Base-by-base conservation (phyloP, 1,140 invertebrate species). In the Drosophila prosaltans region DNA sequence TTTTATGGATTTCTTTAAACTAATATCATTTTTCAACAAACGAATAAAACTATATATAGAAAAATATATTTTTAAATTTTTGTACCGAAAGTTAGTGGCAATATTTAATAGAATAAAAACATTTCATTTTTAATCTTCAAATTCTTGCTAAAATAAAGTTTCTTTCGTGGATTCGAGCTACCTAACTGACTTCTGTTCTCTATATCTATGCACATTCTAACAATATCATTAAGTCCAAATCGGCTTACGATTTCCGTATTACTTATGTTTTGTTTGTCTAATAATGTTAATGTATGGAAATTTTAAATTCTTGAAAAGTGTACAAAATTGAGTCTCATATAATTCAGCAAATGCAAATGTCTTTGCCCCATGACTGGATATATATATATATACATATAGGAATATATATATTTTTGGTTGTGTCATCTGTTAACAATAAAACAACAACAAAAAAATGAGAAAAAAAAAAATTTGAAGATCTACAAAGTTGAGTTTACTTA, bases 361-460 rank as follows among this genome's bases (percentile, higher is more conserved):
- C 45, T 51, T 51, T 51, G 45, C 45, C 45, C 45, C 45, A 10
- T 26, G 45, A 51, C 45, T 51, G 45, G 45, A 51, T 51, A 51
- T 45, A 45, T 45, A 16, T 45, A 21, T 6, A 45, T 24, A 24
- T 6, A 45, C 9, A 48, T 48, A 16, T 48, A 48, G 1, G 7
- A 24, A 21, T 21, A 6, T 48, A 30, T 51, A 51, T 51, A 51
- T 51, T 51, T 24, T 26, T 26, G 6, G 55, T 65, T 24, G 51
- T 81, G 72, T 75, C 80, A 79, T 78, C 80, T 82, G 80, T 67
- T 72, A 75, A 78, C 80, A 82, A 82, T 83, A 82, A 82, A 82
- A 64, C 59, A 63, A 69, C 32, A 43, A 39, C 54, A 61, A 80
- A 66, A 66, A 70, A 39, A 62, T 32, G 24, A 9, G 24, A 6